phyloP scores from a whole-genome alignment of 2,888 invertebrate genomes.

The Miltochrista miniata region DNA sequence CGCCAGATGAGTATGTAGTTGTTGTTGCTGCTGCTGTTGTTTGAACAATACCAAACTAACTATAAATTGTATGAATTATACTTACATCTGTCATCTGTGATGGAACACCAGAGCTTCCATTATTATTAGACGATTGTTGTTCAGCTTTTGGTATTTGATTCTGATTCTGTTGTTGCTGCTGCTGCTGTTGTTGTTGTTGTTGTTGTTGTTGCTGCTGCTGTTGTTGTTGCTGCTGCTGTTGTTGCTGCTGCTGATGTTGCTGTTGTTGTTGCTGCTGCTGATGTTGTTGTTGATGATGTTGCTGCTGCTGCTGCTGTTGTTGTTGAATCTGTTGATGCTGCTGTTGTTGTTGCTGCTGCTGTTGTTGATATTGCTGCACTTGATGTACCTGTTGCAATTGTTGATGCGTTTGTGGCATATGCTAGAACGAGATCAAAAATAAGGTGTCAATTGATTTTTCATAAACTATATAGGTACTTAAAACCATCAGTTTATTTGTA shows the following conservation, averaged over 20 bases:
- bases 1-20: too few species aligned
- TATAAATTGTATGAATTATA: conserved; percentile 13
- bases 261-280: conserved; percentile 61
- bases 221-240: conserved; percentile 55
- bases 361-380: conserved; percentile 69
- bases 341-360: conserved; percentile 52
- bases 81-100: conserved; percentile 73
- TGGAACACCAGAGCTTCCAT: conserved; percentile 69
- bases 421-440: conserved; percentile 29
- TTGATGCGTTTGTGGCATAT: conserved; percentile 60
- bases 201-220: conserved; percentile 59
- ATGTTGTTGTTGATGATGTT: conserved; percentile 58
- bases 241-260: conserved; percentile 62
- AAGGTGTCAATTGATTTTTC: too few species aligned
- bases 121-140: conserved; percentile 74
- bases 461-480: too few species aligned
- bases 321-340: conserved; percentile 57
- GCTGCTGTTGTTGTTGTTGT: conserved; percentile 63
- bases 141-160: conserved; percentile 67
- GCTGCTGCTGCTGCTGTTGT: conserved; percentile 60
- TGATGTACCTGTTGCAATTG: conserved; percentile 65
- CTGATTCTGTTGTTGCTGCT: conserved; percentile 52
- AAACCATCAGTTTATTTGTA: too few species aligned
- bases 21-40: too few species aligned
- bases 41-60: conserved; percentile 10